A percentile compares a stretch with the other conserved stretches of the same genome.
Evolutionary conservation across 2,888 invertebrate genomes (phyloP).

Genomic region (Phrixothrix hirtus): DNA sequence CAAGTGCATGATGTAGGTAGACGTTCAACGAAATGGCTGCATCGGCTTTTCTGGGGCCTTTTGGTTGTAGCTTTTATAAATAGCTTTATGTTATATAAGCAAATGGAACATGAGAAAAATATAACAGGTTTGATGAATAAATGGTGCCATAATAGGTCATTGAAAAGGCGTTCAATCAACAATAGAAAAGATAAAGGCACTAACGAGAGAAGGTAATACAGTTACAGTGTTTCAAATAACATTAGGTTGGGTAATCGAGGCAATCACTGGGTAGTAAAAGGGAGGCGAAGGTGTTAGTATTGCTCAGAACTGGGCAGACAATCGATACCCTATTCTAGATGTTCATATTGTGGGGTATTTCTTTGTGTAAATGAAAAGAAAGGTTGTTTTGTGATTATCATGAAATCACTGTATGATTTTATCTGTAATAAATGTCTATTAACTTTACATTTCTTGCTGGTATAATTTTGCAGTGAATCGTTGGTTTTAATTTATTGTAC

Average conservation of each 20-base stretch:
- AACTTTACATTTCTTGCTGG: no score
- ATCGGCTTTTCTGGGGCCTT: background rate
- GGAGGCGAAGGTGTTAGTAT: background rate
- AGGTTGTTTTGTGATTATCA: background rate
- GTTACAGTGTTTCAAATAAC: background rate
- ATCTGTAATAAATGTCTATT: no score
- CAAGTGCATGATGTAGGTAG: background rate
- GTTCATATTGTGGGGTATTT: no score
- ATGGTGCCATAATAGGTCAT: no score
- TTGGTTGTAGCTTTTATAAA: no score
- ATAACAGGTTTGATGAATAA: background rate
- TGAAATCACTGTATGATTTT: no score
- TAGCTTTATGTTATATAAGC: background rate
- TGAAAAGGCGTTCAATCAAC: background rate
- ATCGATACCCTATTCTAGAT: background rate
- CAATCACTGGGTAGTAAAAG: background rate
- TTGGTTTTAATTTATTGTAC: no score
- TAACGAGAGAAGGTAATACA: no score
- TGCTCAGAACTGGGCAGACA: background rate
- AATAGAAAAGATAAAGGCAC: background rate
- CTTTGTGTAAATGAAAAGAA: no score
- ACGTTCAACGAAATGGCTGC: constrained; percentile 1
- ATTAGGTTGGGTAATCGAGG: background rate
- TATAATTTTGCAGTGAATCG: no score
- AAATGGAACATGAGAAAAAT: background rate